These are phyloP conservation scores for Strigamia transsilvanica DNA, from an alignment of 2,888 invertebrate species.

Conservation along the genomic window DNA sequence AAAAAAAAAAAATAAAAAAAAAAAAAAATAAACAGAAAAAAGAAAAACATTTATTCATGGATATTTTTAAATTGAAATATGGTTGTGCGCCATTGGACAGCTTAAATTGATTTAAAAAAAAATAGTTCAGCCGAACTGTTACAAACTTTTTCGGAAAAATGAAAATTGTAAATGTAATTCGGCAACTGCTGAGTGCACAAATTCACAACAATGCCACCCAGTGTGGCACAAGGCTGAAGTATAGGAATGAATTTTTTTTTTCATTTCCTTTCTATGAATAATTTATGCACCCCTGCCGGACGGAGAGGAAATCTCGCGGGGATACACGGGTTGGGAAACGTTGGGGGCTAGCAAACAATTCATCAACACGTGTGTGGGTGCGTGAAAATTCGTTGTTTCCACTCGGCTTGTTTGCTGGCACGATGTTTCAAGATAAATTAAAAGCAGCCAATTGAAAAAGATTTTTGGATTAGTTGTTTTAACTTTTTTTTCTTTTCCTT, in stretches of 20 bases:
- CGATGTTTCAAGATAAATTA: slow-evolving; percentile 42
- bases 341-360: slow-evolving; percentile 40
- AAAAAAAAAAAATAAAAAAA: not conserved
- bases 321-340: slow-evolving; percentile 23
- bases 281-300: slow-evolving; percentile 47
- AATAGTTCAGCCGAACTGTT: not conserved
- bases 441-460: slow-evolving; percentile 45
- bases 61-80: too few species aligned
- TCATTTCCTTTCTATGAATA: slow-evolving; percentile 43
- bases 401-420: slow-evolving; percentile 39
- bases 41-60: not conserved
- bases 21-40: not conserved
- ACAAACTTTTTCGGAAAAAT: not conserved
- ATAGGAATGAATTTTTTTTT: slow-evolving; percentile 12
- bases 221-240: not conserved
- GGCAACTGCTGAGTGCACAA: slow-evolving; percentile 36
- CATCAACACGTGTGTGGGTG: slow-evolving; percentile 45
- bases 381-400: slow-evolving; percentile 43
- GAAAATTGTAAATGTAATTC: not conserved
- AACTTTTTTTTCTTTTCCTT: not conserved
- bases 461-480: slow-evolving; percentile 36
- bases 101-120: not conserved
- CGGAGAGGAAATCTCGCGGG: slow-evolving; percentile 8
- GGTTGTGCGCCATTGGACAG: too few species aligned
- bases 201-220: slow-evolving; percentile 37